These are phyloP conservation scores for Cephus nigrinus DNA, from an alignment of 2,888 invertebrate genomes.

Conservation along the genomic window DNA sequence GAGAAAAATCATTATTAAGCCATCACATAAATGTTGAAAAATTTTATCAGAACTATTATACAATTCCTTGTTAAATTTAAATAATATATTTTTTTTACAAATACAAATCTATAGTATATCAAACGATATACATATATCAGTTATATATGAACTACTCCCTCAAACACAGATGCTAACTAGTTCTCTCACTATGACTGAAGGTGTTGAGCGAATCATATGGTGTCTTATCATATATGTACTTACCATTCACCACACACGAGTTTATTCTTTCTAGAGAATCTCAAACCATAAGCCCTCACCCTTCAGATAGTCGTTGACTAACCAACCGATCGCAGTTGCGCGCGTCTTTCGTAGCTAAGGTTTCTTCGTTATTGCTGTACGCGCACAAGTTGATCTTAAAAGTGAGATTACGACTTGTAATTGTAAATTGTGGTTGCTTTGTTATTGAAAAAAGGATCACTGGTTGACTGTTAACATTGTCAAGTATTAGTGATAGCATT, in stretches of 20 bases:
- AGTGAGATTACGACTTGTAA: not conserved
- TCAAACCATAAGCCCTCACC: conserved; percentile 14
- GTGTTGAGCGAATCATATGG: not conserved
- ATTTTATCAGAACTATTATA: not conserved
- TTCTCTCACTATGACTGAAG: not conserved
- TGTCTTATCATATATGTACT: not conserved
- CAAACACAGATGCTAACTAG: not conserved
- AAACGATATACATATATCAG: not conserved
- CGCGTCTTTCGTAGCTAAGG: conserved; percentile 29
- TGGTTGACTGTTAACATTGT: not conserved
- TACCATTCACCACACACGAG: not conserved
- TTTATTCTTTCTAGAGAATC: conserved; percentile 11
- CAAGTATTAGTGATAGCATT: not conserved
- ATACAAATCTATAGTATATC: not conserved
- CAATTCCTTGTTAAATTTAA: not conserved
- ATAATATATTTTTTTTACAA: not conserved
- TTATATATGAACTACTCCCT: not conserved
- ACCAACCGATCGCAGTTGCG: conserved; percentile 31
- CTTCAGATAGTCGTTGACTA: conserved; percentile 30
- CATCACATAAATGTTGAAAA: not conserved
- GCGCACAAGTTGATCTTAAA: not conserved
- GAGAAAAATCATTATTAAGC: not conserved
- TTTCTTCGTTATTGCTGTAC: conserved; percentile 20
- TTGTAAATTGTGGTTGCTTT: not conserved
- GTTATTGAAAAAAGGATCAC: not conserved